phyloP scores from a whole-genome alignment of 2,888 invertebrate species.

The Opisthograptis luteolata region DNA sequence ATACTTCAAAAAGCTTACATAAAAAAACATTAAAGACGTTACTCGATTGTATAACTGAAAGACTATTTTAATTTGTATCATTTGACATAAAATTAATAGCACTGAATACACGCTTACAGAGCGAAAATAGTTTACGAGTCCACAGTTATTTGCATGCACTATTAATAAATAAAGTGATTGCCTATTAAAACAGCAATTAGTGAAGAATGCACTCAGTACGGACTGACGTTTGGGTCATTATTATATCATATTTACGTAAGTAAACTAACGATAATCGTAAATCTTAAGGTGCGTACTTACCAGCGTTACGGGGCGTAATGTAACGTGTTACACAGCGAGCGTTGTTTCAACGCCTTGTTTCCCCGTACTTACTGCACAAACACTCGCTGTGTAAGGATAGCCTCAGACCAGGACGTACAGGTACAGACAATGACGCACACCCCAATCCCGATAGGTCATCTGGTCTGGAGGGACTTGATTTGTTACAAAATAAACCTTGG shows the following conservation, averaged over 20 bases:
- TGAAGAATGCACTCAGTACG: constrained; percentile 2
- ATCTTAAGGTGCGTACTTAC: too few relatives aligned
- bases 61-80: neutral
- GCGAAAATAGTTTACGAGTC: neutral
- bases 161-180: constrained; percentile 4
- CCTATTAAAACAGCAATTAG: constrained; percentile 12
- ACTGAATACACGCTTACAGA: neutral
- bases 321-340: too few relatives aligned
- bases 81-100: neutral
- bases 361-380: too few relatives aligned
- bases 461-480: too few relatives aligned
- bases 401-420: too few relatives aligned
- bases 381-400: too few relatives aligned
- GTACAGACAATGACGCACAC: too few relatives aligned
- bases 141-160: neutral
- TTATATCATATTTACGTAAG: constrained; percentile 16
- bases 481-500: too few relatives aligned
- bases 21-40: neutral
- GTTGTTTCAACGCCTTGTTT: too few relatives aligned
- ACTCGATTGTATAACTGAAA: neutral
- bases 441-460: too few relatives aligned
- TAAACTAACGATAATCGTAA: constrained; percentile 10
- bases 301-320: too few relatives aligned
- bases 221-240: constrained; percentile 3
- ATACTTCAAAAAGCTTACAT: too few relatives aligned